Evolutionary conservation across 2,888 invertebrate species (phyloP).

Genomic region (Antheraea yamamai): DNA sequence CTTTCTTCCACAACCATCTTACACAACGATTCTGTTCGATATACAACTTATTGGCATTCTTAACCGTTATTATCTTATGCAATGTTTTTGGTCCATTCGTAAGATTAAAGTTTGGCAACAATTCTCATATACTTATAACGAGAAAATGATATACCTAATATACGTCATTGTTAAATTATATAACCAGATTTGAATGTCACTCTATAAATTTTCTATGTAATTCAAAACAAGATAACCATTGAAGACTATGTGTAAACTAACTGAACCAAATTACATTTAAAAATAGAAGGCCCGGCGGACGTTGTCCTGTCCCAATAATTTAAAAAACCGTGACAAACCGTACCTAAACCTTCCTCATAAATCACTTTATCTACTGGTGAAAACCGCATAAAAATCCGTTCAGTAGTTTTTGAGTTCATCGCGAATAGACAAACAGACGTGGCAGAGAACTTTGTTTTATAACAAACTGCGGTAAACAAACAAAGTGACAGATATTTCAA

Average conservation of each 20-base stretch:
- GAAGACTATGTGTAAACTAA: background rate
- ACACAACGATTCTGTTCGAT: background rate
- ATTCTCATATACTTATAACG: background rate
- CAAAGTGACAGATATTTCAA: background rate
- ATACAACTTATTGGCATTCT: background rate
- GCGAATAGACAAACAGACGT: too few relatives aligned
- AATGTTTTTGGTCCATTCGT: background rate
- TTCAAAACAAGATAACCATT: background rate
- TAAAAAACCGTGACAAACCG: too few relatives aligned
- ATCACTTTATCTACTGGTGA: too few relatives aligned
- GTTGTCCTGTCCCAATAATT: too few relatives aligned
- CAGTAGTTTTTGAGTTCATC: too few relatives aligned
- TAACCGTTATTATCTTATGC: background rate
- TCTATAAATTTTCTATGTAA: background rate
- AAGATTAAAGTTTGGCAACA: background rate
- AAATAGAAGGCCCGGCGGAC: too few relatives aligned
- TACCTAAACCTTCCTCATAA: too few relatives aligned
- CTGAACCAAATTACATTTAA: background rate
- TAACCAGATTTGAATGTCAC: background rate
- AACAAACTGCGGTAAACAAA: background rate
- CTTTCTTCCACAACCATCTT: background rate
- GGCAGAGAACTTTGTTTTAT: too few relatives aligned
- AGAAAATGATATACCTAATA: background rate
- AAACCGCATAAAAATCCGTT: too few relatives aligned
- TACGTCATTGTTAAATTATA: background rate